phyloP scores from a whole-genome alignment of 1,140 invertebrate species.

The Drosophila tropicalis region DNA sequence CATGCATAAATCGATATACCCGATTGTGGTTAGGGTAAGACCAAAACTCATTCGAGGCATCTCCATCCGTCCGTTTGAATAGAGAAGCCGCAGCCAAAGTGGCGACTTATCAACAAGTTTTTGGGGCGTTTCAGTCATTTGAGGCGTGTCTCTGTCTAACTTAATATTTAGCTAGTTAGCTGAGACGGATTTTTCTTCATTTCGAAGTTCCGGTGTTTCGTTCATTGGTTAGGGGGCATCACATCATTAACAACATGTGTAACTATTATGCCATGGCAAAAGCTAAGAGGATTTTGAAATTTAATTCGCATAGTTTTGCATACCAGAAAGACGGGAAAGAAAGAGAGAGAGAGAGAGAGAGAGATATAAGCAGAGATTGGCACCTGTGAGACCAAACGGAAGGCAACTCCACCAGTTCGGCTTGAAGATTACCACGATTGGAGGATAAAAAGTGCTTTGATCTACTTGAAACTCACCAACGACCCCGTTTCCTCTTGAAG shows the following conservation, averaged over 20 bases:
- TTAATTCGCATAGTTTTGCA: constrained; percentile 21
- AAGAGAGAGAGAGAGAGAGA: not conserved
- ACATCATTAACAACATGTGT: constrained; percentile 47
- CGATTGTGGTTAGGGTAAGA: not conserved
- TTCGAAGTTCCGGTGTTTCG: constrained; percentile 14
- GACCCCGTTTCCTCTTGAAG: not conserved
- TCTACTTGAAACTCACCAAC: not conserved
- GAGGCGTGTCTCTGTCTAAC: not conserved
- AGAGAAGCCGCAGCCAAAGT: not conserved
- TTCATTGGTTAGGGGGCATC: constrained; percentile 62
- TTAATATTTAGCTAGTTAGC: not conserved
- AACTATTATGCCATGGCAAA: constrained; percentile 49
- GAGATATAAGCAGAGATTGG: not conserved
- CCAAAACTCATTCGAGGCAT: not conserved
- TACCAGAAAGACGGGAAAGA: not conserved
- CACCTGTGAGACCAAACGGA: not conserved
- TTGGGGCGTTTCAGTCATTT: not conserved
- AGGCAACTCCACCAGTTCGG: no score
- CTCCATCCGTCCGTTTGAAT: not conserved
- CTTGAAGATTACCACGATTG: no score
- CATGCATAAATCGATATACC: not conserved
- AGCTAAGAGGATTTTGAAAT: constrained; percentile 60
- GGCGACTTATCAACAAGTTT: constrained; percentile 8
- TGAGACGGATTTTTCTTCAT: not conserved
- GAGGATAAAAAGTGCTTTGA: not conserved